These are phyloP conservation scores for Pangasianodon hypophthalmus DNA, from an alignment of 2,113 vertebrate species.

Conservation along the genomic window DNA sequence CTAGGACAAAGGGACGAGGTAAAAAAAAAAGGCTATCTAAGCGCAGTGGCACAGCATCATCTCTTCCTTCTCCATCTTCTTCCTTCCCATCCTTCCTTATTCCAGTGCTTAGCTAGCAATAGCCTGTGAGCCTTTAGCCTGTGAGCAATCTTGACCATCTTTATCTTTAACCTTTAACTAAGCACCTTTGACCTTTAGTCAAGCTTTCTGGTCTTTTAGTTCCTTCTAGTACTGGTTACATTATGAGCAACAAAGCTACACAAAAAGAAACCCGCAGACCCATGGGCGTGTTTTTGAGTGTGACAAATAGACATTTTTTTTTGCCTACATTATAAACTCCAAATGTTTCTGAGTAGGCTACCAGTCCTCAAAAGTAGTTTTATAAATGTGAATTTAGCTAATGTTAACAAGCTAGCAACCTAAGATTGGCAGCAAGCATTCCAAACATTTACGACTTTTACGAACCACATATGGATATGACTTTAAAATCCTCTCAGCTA, in stretches of 20 bases:
- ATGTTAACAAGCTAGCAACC: background rate
- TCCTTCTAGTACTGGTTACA: background rate
- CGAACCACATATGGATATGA: background rate
- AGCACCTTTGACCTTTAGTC: slow-evolving; percentile 23
- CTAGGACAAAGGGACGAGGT: background rate
- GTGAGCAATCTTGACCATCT: slow-evolving; percentile 1
- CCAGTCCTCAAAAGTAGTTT: too few species aligned
- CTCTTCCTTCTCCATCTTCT: slow-evolving; percentile 36
- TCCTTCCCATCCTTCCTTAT: slow-evolving; percentile 33
- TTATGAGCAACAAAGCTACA: slow-evolving; percentile 27
- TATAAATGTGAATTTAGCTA: background rate
- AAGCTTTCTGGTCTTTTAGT: slow-evolving; percentile 26
- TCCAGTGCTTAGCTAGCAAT: slow-evolving; percentile 17
- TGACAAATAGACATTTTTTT: background rate
- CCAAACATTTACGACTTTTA: background rate
- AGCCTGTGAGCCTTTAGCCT: slow-evolving; percentile 30
- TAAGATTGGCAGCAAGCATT: background rate
- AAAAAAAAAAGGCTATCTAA: slow-evolving; percentile 39
- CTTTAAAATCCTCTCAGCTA: background rate
- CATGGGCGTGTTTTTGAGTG: background rate
- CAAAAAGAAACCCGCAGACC: background rate
- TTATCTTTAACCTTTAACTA: background rate
- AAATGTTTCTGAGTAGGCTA: too few species aligned
- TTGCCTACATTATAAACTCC: background rate
- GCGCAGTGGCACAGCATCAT: slow-evolving; percentile 45